Conservation (phyloP, 2,113 vertebrate genomes). For the Illadopsis cleaveri region DNA sequence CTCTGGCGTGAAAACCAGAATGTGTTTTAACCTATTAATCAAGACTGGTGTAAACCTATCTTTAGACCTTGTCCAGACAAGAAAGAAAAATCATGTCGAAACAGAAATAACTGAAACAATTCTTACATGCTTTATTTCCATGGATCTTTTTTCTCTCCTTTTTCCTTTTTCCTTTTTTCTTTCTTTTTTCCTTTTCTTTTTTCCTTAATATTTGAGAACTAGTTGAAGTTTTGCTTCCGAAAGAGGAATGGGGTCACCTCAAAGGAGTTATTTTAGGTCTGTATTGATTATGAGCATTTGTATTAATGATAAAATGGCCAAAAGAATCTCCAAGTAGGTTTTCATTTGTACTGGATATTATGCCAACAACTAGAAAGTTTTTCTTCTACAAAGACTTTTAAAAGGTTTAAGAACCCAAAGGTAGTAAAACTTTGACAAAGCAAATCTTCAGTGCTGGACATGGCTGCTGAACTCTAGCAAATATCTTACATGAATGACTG, state of each 20-base stretch:
- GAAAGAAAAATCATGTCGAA: conserved; percentile 42
- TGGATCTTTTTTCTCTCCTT: fast-evolving
- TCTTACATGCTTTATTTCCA: conserved; percentile 14
- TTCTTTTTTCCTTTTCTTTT: background rate
- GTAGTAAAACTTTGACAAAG: background rate
- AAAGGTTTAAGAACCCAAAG: background rate
- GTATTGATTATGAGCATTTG: background rate
- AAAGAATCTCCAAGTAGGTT: background rate
- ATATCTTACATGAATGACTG: background rate
- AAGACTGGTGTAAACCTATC: conserved; percentile 26
- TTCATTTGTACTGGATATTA: background rate
- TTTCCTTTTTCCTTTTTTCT: background rate
- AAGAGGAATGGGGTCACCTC: background rate
- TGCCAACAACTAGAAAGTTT: background rate
- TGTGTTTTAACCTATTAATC: conserved; percentile 49
- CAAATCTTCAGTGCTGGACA: background rate
- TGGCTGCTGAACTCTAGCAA: background rate
- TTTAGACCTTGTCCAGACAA: conserved; percentile 46
- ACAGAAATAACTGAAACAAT: conserved; percentile 17
- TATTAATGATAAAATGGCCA: background rate
- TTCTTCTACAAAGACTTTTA: background rate
- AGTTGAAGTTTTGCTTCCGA: background rate
- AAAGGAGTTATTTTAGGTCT: background rate
- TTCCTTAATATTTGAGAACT: background rate
- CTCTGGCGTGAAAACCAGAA: conserved; percentile 36